Conservation (phyloP, 2,113 vertebrate species). For the Alexandromys fortis region DNA sequence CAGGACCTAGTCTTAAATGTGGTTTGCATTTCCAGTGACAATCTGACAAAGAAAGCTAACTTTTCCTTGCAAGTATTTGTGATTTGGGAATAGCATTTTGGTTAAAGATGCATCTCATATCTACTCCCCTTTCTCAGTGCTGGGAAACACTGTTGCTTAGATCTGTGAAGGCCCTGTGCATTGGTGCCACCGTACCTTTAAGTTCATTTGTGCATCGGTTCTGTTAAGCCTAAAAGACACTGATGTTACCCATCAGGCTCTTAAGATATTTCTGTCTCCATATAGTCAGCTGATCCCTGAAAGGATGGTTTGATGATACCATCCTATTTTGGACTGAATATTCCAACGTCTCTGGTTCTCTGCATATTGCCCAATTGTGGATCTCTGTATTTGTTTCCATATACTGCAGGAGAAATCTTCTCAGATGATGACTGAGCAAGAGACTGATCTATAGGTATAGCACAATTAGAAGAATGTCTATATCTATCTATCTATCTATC, state of each 20-base stretch:
- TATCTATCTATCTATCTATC: no score
- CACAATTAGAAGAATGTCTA: no score
- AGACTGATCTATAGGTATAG: background rate
- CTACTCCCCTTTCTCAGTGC: background rate
- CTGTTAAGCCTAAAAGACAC: background rate
- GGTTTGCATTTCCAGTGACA: background rate
- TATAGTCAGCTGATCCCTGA: background rate
- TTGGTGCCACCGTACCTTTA: background rate
- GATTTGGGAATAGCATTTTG: background rate
- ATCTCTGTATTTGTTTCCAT: background rate
- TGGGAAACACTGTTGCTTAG: background rate
- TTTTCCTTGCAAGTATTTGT: background rate
- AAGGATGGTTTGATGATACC: background rate
- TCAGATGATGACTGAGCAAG: background rate
- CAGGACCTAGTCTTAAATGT: no score
- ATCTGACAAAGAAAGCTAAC: background rate
- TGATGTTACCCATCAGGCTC: background rate
- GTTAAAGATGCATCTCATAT: background rate
- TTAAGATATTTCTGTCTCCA: background rate
- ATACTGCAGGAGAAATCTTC: background rate
- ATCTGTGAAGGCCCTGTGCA: background rate
- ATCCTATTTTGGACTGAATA: no score
- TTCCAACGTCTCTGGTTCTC: no score
- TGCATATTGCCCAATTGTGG: no score
- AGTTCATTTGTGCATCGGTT: background rate